Conservation (phyloP, 2,888 invertebrate species). For the Oscheius myriophilus region DNA sequence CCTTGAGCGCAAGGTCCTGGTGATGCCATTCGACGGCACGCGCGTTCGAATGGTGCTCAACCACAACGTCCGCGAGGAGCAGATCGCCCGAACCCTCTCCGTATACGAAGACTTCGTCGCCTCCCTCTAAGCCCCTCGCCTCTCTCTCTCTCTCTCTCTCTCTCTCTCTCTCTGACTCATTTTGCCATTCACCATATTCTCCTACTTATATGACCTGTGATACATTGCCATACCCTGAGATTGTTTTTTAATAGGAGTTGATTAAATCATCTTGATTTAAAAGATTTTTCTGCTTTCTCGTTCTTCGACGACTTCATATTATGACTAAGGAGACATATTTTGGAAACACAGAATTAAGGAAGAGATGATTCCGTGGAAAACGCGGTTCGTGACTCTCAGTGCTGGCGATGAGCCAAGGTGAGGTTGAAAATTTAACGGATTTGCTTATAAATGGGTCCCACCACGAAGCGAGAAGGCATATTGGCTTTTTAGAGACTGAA, state of each 20-base stretch:
- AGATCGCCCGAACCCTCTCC: slow-evolving; percentile 43
- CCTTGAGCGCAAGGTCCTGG: slow-evolving; percentile 50
- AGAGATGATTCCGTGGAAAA: too few relatives aligned
- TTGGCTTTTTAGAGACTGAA: too few relatives aligned
- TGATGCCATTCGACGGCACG: slow-evolving; percentile 59
- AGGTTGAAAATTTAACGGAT: too few relatives aligned
- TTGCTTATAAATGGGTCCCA: too few relatives aligned
- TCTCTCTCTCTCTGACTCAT: neutral
- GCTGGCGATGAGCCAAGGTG: too few relatives aligned
- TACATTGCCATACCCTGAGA: neutral
- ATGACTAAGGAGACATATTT: too few relatives aligned
- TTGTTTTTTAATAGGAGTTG: neutral
- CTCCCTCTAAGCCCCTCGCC: neutral
- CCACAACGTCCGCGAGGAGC: slow-evolving; percentile 51
- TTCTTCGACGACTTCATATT: too few relatives aligned
- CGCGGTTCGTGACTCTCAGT: too few relatives aligned
- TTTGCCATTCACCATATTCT: neutral
- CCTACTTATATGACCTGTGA: neutral
- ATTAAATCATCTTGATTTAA: too few relatives aligned
- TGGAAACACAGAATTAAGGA: too few relatives aligned
- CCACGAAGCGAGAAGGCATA: too few relatives aligned
- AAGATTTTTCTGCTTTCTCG: too few relatives aligned
- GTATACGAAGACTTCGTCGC: slow-evolving; percentile 40
- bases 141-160: neutral
- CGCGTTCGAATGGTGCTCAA: slow-evolving; percentile 59